A percentile compares a stretch with the other conserved stretches of the same genome.
These are phyloP conservation scores for Tanytarsus gracilentus DNA, from an alignment of 2,888 invertebrate species.

Conservation along the genomic window DNA sequence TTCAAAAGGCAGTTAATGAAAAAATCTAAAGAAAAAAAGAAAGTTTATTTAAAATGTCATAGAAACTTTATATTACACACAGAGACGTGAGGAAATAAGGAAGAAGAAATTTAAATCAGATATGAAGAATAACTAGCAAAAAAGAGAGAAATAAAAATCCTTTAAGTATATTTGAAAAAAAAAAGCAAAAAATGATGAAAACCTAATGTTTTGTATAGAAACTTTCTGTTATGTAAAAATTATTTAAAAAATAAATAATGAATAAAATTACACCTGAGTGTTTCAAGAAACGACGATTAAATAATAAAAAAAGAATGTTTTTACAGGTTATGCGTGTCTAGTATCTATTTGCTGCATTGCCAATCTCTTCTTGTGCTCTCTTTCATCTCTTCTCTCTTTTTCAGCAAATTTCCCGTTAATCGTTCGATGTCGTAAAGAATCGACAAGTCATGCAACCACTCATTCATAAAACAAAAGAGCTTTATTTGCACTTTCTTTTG, in stretches of 20 bases:
- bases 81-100: constrained; percentile 6
- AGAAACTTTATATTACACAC: constrained; percentile 3
- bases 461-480: too few species aligned
- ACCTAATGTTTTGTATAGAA: constrained; percentile 31
- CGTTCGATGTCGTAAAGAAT: too few species aligned
- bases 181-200: constrained; percentile 28
- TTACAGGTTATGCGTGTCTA: not conserved
- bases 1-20: not conserved
- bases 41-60: constrained; percentile 24
- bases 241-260: constrained; percentile 30
- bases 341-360: not conserved
- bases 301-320: not conserved
- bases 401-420: too few species aligned
- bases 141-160: constrained; percentile 15
- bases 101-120: not conserved
- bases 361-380: too few species aligned
- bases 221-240: constrained; percentile 31
- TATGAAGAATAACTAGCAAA: constrained; percentile 22
- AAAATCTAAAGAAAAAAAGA: constrained; percentile 14
- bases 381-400: too few species aligned
- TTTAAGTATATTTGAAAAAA: constrained; percentile 12
- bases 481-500: too few species aligned
- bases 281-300: not conserved
- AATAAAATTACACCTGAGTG: constrained; percentile 24
- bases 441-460: too few species aligned